Conservation (phyloP, 2,113 vertebrate genomes). For the Xiphias gladius region DNA sequence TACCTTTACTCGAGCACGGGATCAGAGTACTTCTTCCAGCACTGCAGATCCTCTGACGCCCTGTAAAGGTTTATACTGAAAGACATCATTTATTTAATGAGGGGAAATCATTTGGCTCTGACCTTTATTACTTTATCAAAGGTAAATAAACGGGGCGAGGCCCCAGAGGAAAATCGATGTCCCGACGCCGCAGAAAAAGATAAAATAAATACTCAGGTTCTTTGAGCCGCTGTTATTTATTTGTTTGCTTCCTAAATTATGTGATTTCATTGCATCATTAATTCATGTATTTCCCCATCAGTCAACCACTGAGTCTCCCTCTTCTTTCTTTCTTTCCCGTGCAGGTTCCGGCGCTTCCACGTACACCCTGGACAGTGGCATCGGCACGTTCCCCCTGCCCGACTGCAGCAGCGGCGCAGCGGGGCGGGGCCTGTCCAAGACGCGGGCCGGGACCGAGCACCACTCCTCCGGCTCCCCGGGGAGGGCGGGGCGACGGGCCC, state of each 20-base stretch:
- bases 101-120: background rate
- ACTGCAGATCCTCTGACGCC: background rate
- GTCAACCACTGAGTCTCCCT: constrained; percentile 32
- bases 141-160: constrained; percentile 12
- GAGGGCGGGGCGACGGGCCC: constrained; percentile 86
- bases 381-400: constrained; percentile 95
- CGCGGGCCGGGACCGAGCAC: constrained; percentile 86
- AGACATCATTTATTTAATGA: constrained; percentile 12
- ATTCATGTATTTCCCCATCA: background rate
- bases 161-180: background rate
- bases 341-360: constrained; percentile 93
- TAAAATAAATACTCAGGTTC: background rate
- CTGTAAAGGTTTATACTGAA: background rate
- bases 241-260: background rate
- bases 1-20: background rate
- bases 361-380: constrained; percentile 96
- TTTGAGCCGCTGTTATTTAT: background rate
- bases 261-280: background rate
- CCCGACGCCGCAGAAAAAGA: background rate
- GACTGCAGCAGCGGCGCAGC: constrained; percentile 90
- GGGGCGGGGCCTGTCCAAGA: constrained; percentile 88
- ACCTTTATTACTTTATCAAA: constrained; percentile 44
- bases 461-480: constrained; percentile 80
- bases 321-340: background rate
- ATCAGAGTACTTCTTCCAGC: background rate